Evolutionary conservation across 2,888 invertebrate species (phyloP), one percentile per base, ranked within the genome.

Genomic region (Hoplodrina blanda): DNA sequence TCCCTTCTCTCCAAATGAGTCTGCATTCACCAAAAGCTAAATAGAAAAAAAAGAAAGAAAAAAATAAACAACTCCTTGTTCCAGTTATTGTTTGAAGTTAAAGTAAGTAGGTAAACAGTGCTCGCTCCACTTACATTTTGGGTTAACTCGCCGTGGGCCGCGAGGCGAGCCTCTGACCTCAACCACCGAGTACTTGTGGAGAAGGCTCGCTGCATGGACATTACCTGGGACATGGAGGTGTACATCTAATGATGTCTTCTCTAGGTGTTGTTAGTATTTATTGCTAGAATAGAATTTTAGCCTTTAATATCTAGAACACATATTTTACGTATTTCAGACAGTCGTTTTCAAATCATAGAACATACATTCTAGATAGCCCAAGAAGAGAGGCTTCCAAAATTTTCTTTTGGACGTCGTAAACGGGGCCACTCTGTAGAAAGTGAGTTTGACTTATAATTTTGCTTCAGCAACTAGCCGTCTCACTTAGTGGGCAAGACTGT

Each of bases 41-140:
- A 54, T 11, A 20, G 7, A 55, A 37, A 50, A 6, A n/a, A 25
- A 25, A 25, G 2, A 62, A 50, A 60, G 17, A 74, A 61, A 62
- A 1, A 79, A 80, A 61, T 37, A 79, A 61, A 76, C 80, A 75
- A 80, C 56, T 55, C 46, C 30, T 2, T 78, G 84, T 57, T 62
- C 76, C 59, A 62, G 72, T 78, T 84, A 52, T 63, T 57, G 59
- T 62, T 59, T 25, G n/a, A 19, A 61, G 55, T 55, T 33, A 52
- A 62, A 50, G 69, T 61, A 76, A 71, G 66, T 76, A 73, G 82
- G 82, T 59, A 20, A 65, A 61, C 66, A 20, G 75, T 76, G 73
- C 60, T 75, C 82, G 84, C 82, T 82, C 84, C 70, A 82, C 76
- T 82, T 82, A 55, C 78, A 82, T 70, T 82, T 76, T 74, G 78